phyloP scores from a whole-genome alignment of 2,888 invertebrate genomes.

The Coleophora deauratella region DNA sequence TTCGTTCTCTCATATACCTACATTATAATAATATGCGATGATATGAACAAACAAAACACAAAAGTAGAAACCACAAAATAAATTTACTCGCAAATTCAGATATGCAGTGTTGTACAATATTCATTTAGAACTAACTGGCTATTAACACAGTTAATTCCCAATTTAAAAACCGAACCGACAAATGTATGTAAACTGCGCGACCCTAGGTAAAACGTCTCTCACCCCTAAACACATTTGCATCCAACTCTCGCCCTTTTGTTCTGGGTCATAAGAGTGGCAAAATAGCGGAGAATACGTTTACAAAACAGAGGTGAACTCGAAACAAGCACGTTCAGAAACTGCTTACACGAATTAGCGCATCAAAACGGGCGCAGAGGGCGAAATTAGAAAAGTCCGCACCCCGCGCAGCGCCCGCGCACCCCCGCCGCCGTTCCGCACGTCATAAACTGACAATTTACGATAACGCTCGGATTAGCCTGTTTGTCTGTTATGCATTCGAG shows the following conservation, averaged over 20 bases:
- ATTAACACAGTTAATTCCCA: slow-evolving; percentile 68
- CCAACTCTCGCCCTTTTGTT: slow-evolving; percentile 27
- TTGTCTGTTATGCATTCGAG: slow-evolving; percentile 69
- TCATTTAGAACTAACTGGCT: slow-evolving; percentile 2
- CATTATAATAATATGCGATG: no score
- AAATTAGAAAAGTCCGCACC: slow-evolving; percentile 68
- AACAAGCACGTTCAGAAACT: slow-evolving; percentile 72
- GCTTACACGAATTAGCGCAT: slow-evolving; percentile 75
- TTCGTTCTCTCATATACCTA: background rate
- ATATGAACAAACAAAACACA: no score
- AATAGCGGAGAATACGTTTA: slow-evolving; percentile 27
- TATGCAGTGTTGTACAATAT: background rate
- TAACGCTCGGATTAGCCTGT: slow-evolving; percentile 74
- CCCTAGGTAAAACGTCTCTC: slow-evolving; percentile 66
- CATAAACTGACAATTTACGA: slow-evolving; percentile 76
- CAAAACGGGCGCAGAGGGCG: slow-evolving; percentile 67
- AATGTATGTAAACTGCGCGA: slow-evolving; percentile 71
- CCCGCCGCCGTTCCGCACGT: slow-evolving; percentile 66
- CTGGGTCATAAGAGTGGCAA: slow-evolving; percentile 21
- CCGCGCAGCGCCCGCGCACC: slow-evolving; percentile 23
- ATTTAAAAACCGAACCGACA: slow-evolving; percentile 73
- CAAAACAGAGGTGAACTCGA: slow-evolving; percentile 60
- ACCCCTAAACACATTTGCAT: slow-evolving; percentile 24
- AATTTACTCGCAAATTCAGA: background rate
- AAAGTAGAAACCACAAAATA: no score